phyloP scores from a whole-genome alignment of 64 coral and sea anemone genomes.

The Montipora capricornis region DNA sequence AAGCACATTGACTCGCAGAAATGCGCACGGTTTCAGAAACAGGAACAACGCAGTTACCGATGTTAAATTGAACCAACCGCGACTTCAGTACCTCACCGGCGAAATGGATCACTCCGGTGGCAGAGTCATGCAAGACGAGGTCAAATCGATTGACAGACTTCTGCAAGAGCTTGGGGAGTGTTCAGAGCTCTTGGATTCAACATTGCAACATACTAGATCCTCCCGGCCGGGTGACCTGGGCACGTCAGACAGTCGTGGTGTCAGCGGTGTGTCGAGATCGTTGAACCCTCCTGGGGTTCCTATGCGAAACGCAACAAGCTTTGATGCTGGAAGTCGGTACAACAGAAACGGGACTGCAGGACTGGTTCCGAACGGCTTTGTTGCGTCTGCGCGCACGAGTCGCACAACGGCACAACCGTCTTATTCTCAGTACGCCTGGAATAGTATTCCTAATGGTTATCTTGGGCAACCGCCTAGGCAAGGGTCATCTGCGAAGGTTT shows the following conservation, averaged over 20 bases:
- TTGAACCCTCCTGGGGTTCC: slow-evolving; percentile 7
- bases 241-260: background rate
- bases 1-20: slow-evolving; percentile 32
- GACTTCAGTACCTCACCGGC: slow-evolving; percentile 3
- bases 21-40: slow-evolving; percentile 24
- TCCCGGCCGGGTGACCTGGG: background rate
- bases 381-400: background rate
- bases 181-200: slow-evolving; percentile 60
- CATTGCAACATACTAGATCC: slow-evolving; percentile 1
- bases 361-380: background rate
- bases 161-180: slow-evolving; percentile 64
- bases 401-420: background rate
- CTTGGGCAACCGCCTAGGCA: background rate
- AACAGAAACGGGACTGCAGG: background rate
- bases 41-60: background rate
- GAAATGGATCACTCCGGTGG: background rate
- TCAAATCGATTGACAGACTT: slow-evolving; percentile 74
- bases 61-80: background rate
- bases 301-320: slow-evolving; percentile 25
- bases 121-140: background rate
- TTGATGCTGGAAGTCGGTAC: slow-evolving; percentile 28
- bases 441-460: slow-evolving; percentile 1
- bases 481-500: background rate
- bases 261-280: background rate
- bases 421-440: slow-evolving; percentile 17